A percentile compares a stretch with the other conserved stretches of the same genome.
Evolutionary conservation across 1,140 invertebrate genomes (phyloP).

Genomic region (Heliothis subflexa): DNA sequence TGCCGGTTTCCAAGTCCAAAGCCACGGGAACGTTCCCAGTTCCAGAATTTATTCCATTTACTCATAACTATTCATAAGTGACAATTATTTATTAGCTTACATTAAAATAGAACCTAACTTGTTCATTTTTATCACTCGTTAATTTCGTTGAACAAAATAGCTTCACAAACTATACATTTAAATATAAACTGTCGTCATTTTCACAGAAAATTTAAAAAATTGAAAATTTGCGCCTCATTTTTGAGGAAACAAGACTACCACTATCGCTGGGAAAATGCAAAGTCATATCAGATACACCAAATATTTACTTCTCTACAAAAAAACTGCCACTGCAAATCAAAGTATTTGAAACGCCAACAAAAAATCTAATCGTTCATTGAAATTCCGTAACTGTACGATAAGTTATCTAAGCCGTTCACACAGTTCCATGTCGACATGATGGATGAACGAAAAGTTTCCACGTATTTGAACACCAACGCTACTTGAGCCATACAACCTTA

Average conservation of each 20-base stretch:
- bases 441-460: slow-evolving; percentile 54
- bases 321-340: slow-evolving; percentile 13
- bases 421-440: slow-evolving; percentile 37
- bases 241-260: too few species aligned
- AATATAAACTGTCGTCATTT: too few species aligned
- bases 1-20: background rate
- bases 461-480: slow-evolving; percentile 45
- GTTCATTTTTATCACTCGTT: slow-evolving; percentile 31
- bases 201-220: too few species aligned
- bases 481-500: slow-evolving; percentile 9
- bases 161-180: too few species aligned
- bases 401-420: slow-evolving; percentile 58
- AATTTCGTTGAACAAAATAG: background rate
- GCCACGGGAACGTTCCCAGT: slow-evolving; percentile 34
- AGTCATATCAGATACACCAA: background rate
- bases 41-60: slow-evolving; percentile 25
- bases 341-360: background rate
- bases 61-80: slow-evolving; percentile 35
- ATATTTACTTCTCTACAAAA: background rate
- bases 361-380: slow-evolving; percentile 21
- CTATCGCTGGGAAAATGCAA: too few species aligned
- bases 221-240: too few species aligned
- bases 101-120: slow-evolving; percentile 5
- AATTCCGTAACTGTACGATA: slow-evolving; percentile 56
- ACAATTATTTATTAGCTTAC: slow-evolving; percentile 32